Evolutionary conservation across 2,113 vertebrate species (phyloP).

Genomic region (Onychorhynchus coronatus): DNA sequence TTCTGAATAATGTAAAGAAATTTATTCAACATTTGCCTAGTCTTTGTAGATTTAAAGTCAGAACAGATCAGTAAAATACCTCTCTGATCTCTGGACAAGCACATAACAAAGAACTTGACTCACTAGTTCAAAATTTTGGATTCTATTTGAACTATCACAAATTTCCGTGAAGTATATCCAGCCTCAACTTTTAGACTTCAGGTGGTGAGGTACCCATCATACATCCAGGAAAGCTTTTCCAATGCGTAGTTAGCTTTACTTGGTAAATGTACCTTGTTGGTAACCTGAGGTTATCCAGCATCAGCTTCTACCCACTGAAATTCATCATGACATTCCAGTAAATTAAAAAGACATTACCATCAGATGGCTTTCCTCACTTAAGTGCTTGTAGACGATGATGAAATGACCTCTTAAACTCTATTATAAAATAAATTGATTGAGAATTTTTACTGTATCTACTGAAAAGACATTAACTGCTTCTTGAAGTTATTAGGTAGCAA

Average conservation of each 20-base stretch:
- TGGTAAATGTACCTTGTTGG: background rate
- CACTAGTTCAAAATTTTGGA: background rate
- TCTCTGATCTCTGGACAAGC: background rate
- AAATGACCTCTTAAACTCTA: background rate
- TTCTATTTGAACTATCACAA: background rate
- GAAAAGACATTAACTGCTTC: conserved; percentile 8
- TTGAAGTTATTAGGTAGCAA: conserved; percentile 36
- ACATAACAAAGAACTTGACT: background rate
- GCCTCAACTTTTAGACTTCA: background rate
- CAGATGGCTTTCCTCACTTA: conserved; percentile 19
- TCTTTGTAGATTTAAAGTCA: background rate
- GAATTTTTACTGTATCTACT: conserved; percentile 10
- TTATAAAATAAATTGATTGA: conserved; percentile 32
- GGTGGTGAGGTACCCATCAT: background rate
- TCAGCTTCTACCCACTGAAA: background rate
- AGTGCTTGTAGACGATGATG: background rate
- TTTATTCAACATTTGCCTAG: background rate
- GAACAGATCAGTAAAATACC: background rate
- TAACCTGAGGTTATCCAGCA: background rate
- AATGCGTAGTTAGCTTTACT: background rate
- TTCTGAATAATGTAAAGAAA: background rate
- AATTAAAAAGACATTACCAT: conserved; percentile 34
- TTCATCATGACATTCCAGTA: background rate
- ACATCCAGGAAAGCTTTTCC: background rate
- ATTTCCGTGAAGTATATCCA: background rate